Base-by-base conservation (phyloP, 2,888 invertebrate species). In the Patella depressa region DNA sequence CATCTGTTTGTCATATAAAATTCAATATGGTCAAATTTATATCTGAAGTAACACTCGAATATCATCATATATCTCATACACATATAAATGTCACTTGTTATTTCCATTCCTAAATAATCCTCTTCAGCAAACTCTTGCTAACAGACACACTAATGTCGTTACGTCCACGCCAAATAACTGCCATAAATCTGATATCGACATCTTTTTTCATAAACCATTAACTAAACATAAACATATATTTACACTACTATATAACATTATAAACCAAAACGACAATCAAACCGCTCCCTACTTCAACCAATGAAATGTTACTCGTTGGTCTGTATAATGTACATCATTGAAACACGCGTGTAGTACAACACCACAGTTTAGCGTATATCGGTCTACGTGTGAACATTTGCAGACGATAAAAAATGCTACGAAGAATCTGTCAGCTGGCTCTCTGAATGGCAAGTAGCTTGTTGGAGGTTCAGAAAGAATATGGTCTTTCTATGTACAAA, bases 31-130 rank as follows among this genome's bases (percentile, higher is more conserved):
- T 12, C 65, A 19, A 19, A 65, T 65, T 65, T 65, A 65, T 65
- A 65, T 65, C 65, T 19, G 14, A 65, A 65, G 24, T 65, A 65
- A 65, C 65, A 65, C 65, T 65, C 65, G 24, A 65, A 65, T 24
- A 24, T 65, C 65, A 65, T 65, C 65, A 65, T 65, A 65, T 65
- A 65, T 65, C 24, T 65, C 9, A 65, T 65, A 65, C 65, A 65
- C 65, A 65, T 65, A 65, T 24, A 65, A 65, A 19, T 65, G 65
- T 65, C 65, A 65, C 65, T 65, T 65, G 24, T 24, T 65, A 65
- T 24, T 65, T 65, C 65, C 65, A 65, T 19, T 24, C 19, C 65
- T 11, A 24, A 65, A 24, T 24, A 45, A 9, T 45, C 45, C 45
- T 45, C 45, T 45, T 45, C 45, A 45, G 45, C 45, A 45, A 45